Percentiles rank a stretch among this genome's conserved stretches.
phyloP scores from a whole-genome alignment of 1,140 invertebrate genomes.

The Neoseiulus cucumeris region DNA sequence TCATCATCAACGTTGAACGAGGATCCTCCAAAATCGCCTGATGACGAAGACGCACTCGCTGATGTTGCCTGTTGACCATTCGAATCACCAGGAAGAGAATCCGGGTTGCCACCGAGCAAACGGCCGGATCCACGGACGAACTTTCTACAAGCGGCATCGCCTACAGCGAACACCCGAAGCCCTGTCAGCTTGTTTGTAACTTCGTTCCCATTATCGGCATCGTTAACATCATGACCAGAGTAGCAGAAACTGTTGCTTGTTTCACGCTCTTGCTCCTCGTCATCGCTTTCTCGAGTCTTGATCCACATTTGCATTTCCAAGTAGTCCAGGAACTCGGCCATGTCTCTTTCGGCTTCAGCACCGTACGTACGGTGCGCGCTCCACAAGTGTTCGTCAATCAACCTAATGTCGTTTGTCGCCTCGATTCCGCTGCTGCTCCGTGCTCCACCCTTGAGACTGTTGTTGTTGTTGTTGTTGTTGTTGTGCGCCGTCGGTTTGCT shows the following conservation, averaged over 20 bases:
- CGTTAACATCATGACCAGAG: not conserved
- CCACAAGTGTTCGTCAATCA: not conserved
- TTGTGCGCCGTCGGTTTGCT: not conserved
- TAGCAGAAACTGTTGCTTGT: not conserved
- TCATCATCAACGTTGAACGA: slow-evolving; percentile 9
- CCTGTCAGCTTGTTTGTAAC: not conserved
- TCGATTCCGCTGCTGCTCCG: not conserved
- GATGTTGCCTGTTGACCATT: slow-evolving; percentile 1
- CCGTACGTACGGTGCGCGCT: not conserved
- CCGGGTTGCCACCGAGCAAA: slow-evolving; percentile 3
- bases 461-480: not conserved
- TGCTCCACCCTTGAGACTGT: not conserved
- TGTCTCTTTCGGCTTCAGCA: not conserved
- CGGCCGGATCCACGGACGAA: not conserved
- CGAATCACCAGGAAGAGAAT: not conserved
- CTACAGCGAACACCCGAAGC: no score
- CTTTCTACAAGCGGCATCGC: no score
- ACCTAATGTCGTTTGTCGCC: not conserved
- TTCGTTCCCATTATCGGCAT: not conserved
- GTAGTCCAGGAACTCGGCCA: slow-evolving; percentile 10
- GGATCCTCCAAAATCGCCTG: slow-evolving; percentile 3
- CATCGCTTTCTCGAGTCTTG: not conserved
- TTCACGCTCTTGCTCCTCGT: not conserved
- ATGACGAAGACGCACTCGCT: slow-evolving; percentile 3
- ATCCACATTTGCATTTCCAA: slow-evolving; percentile 1